Conservation (phyloP, 2,113 vertebrate genomes). For the Rhea pennata region DNA sequence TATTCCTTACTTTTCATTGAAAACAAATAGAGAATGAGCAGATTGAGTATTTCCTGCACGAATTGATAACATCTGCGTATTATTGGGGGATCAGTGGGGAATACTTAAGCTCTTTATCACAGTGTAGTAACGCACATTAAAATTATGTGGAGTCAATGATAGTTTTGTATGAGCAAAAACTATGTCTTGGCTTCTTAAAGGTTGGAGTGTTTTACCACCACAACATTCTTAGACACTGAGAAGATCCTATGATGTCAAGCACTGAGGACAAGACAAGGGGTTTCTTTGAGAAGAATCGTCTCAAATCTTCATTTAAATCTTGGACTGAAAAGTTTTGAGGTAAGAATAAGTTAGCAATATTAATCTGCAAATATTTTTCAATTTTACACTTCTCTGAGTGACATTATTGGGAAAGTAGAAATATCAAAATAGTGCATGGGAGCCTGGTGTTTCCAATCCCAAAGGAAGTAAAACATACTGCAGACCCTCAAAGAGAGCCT, state of each 20-base stretch:
- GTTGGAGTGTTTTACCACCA: background rate
- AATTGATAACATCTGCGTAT: background rate
- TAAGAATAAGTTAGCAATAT: background rate
- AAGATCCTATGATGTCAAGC: background rate
- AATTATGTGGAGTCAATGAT: background rate
- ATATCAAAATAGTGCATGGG: background rate
- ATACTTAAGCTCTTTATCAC: background rate
- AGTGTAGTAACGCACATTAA: background rate
- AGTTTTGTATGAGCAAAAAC: background rate
- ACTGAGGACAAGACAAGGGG: background rate
- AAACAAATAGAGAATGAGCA: background rate
- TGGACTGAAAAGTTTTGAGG: background rate
- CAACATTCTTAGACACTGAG: background rate
- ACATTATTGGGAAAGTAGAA: background rate
- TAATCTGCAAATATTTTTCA: background rate
- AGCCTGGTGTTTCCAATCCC: background rate
- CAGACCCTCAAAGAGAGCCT: background rate
- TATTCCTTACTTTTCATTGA: background rate
- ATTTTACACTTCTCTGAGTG: background rate
- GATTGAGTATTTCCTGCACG: conserved; percentile 3
- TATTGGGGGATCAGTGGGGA: background rate
- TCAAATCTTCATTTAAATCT: background rate
- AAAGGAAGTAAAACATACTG: background rate
- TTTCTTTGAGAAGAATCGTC: background rate
- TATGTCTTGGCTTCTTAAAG: background rate